These are phyloP conservation scores for Propithecus deckenii DNA, from an alignment of 2,797 vertebrate species.

Conservation along the genomic window DNA sequence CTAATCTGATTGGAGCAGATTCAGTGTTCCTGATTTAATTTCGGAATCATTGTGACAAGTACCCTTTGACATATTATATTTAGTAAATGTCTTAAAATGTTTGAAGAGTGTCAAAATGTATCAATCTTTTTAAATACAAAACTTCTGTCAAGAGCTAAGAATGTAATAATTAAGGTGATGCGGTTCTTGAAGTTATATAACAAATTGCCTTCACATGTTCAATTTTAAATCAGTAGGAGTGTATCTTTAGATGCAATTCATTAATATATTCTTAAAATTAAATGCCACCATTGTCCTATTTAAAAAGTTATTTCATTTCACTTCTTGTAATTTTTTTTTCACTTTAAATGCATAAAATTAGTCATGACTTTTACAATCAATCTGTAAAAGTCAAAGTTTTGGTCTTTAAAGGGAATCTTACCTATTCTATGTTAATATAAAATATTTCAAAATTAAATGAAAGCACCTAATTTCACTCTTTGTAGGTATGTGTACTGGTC, in stretches of 20 bases:
- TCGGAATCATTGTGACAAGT: constrained; percentile 29
- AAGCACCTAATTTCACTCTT: background rate
- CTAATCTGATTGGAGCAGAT: background rate
- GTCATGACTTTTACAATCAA: background rate
- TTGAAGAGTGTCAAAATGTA: constrained; percentile 76
- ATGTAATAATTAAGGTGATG: constrained; percentile 34
- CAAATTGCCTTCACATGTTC: constrained; percentile 27
- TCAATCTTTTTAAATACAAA: constrained; percentile 67
- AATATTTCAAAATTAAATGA: background rate
- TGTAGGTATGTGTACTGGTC: background rate
- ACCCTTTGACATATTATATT: constrained; percentile 62
- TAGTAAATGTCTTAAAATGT: constrained; percentile 58
- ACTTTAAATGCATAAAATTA: background rate
- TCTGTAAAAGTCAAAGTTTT: background rate
- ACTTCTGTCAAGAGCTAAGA: constrained; percentile 52
- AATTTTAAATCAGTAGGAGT: constrained; percentile 57
- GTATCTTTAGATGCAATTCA: constrained; percentile 51
- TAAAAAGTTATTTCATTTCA: constrained; percentile 31
- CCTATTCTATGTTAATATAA: background rate
- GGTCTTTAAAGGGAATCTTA: background rate
- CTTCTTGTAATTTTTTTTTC: background rate
- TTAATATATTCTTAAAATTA: constrained; percentile 58
- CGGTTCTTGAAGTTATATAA: constrained; percentile 46
- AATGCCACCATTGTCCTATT: constrained; percentile 19
- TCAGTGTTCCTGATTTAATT: constrained; percentile 29